Percentiles rank a stretch among this genome's conserved stretches.
These are phyloP conservation scores for Mesorhabditis spiculigera DNA, from an alignment of 2,888 invertebrate species.

Conservation along the genomic window DNA sequence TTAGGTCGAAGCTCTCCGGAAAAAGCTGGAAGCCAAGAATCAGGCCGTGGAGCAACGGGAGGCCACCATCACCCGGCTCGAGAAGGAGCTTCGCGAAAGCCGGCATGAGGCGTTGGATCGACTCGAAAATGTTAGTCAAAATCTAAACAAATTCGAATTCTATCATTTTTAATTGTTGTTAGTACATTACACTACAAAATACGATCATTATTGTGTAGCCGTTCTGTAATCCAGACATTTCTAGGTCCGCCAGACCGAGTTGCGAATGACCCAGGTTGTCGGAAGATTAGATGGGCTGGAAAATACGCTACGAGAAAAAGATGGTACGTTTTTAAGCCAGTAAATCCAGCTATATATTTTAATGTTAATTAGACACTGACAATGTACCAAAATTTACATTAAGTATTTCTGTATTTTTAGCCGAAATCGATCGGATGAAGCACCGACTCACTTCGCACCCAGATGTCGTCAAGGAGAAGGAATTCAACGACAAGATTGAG, in stretches of 20 bases:
- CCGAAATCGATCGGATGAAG: constrained; percentile 81
- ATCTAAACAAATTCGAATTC: no score
- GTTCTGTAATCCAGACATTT: no score
- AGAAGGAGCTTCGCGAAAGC: constrained; percentile 80
- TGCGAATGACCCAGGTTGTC: constrained; percentile 37
- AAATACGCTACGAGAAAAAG: constrained; percentile 92
- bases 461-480: constrained; percentile 36
- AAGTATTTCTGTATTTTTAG: not conserved
- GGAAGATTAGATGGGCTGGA: constrained; percentile 90
- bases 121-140: constrained; percentile 42
- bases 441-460: constrained; percentile 30
- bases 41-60: constrained; percentile 72
- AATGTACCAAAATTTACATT: not conserved
- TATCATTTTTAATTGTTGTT: not conserved
- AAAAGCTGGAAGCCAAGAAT: constrained; percentile 66
- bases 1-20: constrained; percentile 86
- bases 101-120: constrained; percentile 77
- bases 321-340: constrained; percentile 60
- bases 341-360: not conserved
- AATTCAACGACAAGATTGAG: constrained; percentile 32
- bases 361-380: not conserved
- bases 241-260: constrained; percentile 33
- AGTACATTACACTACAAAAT: not conserved
- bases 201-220: no score
- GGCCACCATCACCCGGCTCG: constrained; percentile 75